Conservation (phyloP, 2,888 invertebrate species). For the Microplitis manilae region DNA sequence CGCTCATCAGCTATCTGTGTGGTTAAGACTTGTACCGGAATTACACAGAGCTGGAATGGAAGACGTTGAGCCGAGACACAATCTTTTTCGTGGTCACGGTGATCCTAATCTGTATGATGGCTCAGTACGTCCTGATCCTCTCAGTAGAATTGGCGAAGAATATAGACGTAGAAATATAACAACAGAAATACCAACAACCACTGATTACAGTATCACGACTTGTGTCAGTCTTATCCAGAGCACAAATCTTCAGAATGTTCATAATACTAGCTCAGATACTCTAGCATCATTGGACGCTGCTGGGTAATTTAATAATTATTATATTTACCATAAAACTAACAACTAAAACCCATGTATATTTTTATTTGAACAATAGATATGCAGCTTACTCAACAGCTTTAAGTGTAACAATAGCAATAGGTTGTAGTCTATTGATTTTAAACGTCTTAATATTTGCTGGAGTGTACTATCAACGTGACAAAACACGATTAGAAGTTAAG, state of each 20-base stretch:
- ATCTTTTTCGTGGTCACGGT: constrained; percentile 90
- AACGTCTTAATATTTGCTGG: constrained; percentile 96
- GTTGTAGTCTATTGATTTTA: constrained; percentile 90
- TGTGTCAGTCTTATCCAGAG: constrained; percentile 78
- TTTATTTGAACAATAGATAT: constrained; percentile 54
- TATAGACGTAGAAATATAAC: constrained; percentile 76
- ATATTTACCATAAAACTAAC: not conserved
- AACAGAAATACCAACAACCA: constrained; percentile 79
- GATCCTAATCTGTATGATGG: constrained; percentile 93
- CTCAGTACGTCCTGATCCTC: constrained; percentile 87
- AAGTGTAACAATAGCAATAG: constrained; percentile 94
- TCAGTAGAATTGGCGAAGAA: constrained; percentile 78
- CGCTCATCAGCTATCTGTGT: constrained; percentile 94
- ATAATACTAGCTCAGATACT: constrained; percentile 82
- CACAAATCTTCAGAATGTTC: constrained; percentile 74
- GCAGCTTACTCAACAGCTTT: constrained; percentile 89
- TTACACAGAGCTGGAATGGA: constrained; percentile 91
- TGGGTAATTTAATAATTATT: constrained; percentile 68
- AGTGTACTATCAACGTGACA: constrained; percentile 93
- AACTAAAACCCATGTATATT: not conserved
- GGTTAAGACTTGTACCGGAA: constrained; percentile 94
- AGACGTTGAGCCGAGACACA: constrained; percentile 88
- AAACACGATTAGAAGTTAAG: constrained; percentile 85
- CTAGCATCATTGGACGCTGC: constrained; percentile 86
- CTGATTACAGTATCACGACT: constrained; percentile 81